Evolutionary conservation across 2,888 invertebrate genomes (phyloP), one percentile per base, ranked within the genome.

Genomic region (Andrena bucephala): DNA sequence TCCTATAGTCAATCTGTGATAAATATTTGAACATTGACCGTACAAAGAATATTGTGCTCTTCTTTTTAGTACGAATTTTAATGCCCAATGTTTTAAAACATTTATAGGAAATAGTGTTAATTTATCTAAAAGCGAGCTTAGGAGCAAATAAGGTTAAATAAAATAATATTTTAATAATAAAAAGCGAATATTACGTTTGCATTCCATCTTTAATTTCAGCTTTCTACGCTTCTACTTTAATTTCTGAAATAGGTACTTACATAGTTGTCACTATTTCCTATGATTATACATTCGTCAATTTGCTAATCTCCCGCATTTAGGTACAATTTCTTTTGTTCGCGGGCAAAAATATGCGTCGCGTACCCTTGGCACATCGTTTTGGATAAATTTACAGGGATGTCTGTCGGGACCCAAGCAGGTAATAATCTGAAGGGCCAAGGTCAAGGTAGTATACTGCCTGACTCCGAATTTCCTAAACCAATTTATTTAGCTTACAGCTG

Each of bases 391-490:
- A 24, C 24, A 57, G 57, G 57, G 57, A 13, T 24, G 57, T 27
- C 57, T 27, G 57, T 57, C 3, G 57, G 57, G 57, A 57, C 27
- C 57, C 10, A 1, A 24, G 24, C 57, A 57, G 57, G 57, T 57
- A 57, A 57, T 57, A 57, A 57, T 57, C 57, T 27, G 57, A 27
- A 24, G 10, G 24, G 24, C 10, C 27, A 57, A 57, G 24, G 24
- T 27, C 57, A 27, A 57, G 57, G 57, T 57, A 57, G 13, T 24
- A 13, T 57, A 4, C 57, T 27, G 4, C 24, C 57, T 24, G 57
- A 57, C 57, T 57, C 57, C 24, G 24, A 57, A 57, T 57, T 24
- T 57, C 57, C 57, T 27, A 57, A 24, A 57, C 24, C 27, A 60
- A 60, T 60, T 60, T 60, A 31, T 60, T 16, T 60, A 29, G 13